Conservation (phyloP, 2,113 vertebrate species). For the Coptodon bakossiorum region DNA sequence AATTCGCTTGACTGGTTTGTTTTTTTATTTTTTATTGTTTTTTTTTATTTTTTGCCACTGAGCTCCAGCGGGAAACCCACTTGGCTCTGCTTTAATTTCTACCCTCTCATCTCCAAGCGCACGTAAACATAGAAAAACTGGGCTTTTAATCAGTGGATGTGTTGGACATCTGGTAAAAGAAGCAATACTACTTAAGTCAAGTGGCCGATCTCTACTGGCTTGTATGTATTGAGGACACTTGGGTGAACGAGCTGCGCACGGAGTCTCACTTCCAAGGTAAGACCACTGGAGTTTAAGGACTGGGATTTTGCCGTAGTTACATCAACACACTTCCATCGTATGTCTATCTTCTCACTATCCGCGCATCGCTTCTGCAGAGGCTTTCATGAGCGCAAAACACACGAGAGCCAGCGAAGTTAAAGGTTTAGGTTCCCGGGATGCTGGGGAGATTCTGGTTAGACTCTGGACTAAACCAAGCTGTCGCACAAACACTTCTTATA, state of each 20-base stretch:
- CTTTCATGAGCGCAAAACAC: neutral
- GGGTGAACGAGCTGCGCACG: slow-evolving; percentile 26
- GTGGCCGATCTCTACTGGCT: slow-evolving; percentile 14
- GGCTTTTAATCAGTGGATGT: slow-evolving; percentile 38
- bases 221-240: slow-evolving; percentile 1
- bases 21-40: no score
- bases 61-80: neutral
- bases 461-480: neutral
- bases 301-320: neutral
- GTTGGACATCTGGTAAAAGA: slow-evolving; percentile 34
- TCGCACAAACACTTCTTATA: neutral
- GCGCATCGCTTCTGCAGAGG: neutral
- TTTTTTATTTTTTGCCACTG: neutral
- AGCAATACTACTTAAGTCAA: slow-evolving; percentile 10
- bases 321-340: neutral
- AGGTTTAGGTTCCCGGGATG: neutral
- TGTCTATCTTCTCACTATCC: neutral
- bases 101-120: neutral
- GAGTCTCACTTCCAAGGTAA: slow-evolving; percentile 43
- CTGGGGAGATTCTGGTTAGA: neutral
- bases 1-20: neutral
- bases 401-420: neutral
- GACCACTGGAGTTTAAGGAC: neutral
- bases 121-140: neutral
- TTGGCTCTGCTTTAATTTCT: neutral